phyloP scores from a whole-genome alignment of 2,888 invertebrate genomes.

The Empis livida region DNA sequence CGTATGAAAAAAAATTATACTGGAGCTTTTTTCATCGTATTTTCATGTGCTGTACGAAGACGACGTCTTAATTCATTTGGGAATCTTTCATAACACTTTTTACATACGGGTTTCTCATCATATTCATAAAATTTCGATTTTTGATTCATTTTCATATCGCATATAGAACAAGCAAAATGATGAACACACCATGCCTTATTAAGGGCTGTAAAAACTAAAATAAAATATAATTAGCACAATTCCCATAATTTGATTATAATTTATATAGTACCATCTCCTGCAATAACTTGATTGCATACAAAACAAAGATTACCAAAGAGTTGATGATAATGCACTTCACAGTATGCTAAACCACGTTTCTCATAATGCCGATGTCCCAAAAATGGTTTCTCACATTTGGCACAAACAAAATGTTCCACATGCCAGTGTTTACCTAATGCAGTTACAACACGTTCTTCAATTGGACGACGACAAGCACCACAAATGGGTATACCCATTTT shows the following conservation, averaged over 20 bases:
- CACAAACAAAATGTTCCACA: conserved; percentile 99
- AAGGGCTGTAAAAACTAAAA: conserved; percentile 86
- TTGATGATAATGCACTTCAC: conserved; percentile 98
- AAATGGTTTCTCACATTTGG: conserved; percentile 99
- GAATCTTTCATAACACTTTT: conserved; percentile 95
- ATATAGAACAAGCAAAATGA: conserved; percentile 95
- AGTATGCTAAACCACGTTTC: conserved; percentile 96
- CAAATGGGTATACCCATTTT: conserved; percentile 99
- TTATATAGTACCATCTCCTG: conserved; percentile 70
- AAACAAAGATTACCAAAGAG: conserved; percentile 97
- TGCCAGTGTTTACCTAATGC: conserved; percentile 98
- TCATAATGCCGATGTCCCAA: conserved; percentile 98
- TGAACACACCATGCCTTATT: conserved; percentile 99
- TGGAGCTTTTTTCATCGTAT: conserved; percentile 46
- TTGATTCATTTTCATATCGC: conserved; percentile 91
- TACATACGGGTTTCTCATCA: conserved; percentile 96
- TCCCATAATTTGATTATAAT: not conserved
- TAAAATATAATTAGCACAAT: conserved; percentile 1
- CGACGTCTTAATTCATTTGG: conserved; percentile 87
- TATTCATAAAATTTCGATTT: conserved; percentile 99
- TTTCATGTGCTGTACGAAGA: conserved; percentile 77
- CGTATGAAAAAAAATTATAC: not conserved
- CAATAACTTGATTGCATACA: conserved; percentile 96
- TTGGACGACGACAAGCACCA: conserved; percentile 96
- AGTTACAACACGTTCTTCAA: conserved; percentile 97